phyloP scores from a whole-genome alignment of 2,797 vertebrate genomes.

The Loris lydekkerianus region DNA sequence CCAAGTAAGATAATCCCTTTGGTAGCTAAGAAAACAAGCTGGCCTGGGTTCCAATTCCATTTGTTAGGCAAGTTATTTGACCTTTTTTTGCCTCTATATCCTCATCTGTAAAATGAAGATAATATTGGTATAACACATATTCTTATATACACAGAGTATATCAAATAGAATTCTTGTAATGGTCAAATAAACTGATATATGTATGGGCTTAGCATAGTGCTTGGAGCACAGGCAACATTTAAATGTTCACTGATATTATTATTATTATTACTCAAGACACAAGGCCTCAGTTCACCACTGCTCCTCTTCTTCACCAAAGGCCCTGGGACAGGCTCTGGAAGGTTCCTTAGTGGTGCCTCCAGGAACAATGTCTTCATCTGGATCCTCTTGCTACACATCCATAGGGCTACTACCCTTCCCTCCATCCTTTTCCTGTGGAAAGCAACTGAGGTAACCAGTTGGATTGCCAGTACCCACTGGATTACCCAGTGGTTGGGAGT shows the following conservation, averaged over 20 bases:
- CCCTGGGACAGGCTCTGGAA: background rate
- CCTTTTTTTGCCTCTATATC: background rate
- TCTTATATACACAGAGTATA: background rate
- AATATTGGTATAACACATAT: background rate
- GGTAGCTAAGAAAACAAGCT: background rate
- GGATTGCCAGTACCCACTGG: background rate
- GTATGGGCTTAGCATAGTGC: background rate
- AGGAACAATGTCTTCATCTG: background rate
- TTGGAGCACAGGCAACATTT: background rate
- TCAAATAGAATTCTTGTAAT: background rate
- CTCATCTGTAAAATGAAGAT: constrained; percentile 32
- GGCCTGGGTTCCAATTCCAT: background rate
- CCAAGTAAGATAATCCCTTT: background rate
- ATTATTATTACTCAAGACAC: background rate
- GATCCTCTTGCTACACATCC: background rate
- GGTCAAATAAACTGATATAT: background rate
- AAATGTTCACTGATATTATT: background rate
- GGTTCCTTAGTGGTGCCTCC: background rate
- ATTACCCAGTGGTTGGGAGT: background rate
- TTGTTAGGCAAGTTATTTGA: background rate
- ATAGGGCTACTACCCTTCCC: background rate
- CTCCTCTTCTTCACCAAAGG: background rate
- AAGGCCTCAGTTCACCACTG: background rate
- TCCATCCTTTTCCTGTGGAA: background rate
- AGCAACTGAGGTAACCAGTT: background rate